phyloP scores from a whole-genome alignment of 30 jellyfish, hydroid and myxozoan genomes.

The Pelagia noctiluca region DNA sequence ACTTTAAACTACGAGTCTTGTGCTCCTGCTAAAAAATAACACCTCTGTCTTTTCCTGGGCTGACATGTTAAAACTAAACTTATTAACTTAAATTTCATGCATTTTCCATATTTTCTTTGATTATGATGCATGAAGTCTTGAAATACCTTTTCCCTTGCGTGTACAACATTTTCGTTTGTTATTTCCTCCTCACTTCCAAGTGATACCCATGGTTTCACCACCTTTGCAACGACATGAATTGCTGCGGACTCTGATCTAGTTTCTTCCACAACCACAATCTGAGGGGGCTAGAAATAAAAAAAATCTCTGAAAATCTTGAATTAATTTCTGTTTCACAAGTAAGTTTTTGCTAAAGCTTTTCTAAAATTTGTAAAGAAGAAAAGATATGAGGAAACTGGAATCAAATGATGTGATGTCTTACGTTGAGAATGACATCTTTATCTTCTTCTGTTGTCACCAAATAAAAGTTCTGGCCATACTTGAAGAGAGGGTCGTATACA shows the following conservation, averaged over 20 bases:
- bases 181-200: slow-evolving; percentile 93
- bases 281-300: slow-evolving; percentile 68
- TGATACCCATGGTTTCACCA: slow-evolving; percentile 82
- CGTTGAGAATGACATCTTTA: slow-evolving; percentile 67
- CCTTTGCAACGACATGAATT: slow-evolving; percentile 5
- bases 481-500: slow-evolving; percentile 85
- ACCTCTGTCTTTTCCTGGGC: too few relatives aligned
- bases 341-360: too few relatives aligned
- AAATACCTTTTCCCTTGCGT: slow-evolving; percentile 72
- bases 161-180: slow-evolving; percentile 55
- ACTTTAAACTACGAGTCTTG: too few relatives aligned
- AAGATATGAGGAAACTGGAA: not conserved
- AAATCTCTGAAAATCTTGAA: too few relatives aligned
- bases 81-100: too few relatives aligned
- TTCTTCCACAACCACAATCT: slow-evolving; percentile 46
- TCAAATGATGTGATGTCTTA: not conserved
- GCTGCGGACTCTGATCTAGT: not conserved
- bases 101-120: too few relatives aligned
- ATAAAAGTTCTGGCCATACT: slow-evolving; percentile 90
- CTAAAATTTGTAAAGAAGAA: too few relatives aligned
- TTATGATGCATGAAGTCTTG: not conserved
- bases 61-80: too few relatives aligned
- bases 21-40: too few relatives aligned
- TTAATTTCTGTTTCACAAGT: too few relatives aligned
- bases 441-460: slow-evolving; percentile 87